Conservation (phyloP, 2,797 vertebrate species). For the Xenentodon cancila region DNA sequence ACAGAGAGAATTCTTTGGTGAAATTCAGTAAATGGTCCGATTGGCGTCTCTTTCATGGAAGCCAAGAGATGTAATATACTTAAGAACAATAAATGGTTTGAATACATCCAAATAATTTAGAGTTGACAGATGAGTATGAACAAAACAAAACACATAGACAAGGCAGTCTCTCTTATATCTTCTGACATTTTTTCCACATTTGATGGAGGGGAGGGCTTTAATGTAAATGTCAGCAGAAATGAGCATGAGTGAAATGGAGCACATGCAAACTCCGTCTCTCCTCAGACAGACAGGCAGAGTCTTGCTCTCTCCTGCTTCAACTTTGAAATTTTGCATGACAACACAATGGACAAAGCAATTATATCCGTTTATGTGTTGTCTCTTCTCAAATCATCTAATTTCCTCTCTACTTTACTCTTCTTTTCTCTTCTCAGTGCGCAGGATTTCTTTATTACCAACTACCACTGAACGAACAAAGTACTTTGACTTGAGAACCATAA, state of each 20-base stretch:
- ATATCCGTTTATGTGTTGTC: constrained; percentile 7
- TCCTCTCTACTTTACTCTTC: constrained; percentile 4
- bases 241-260: constrained; percentile 32
- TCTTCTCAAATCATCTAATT: background rate
- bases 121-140: background rate
- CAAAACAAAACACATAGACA: background rate
- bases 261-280: constrained; percentile 16
- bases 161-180: background rate
- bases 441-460: background rate
- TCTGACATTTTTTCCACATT: constrained; percentile 3
- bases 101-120: background rate
- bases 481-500: background rate
- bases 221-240: constrained; percentile 46
- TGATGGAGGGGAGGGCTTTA: constrained; percentile 21
- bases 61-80: background rate
- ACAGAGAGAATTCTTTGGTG: background rate
- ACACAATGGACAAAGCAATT: constrained; percentile 8
- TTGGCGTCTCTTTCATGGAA: background rate
- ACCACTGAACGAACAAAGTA: background rate
- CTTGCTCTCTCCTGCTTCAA: constrained; percentile 12
- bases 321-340: constrained; percentile 10
- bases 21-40: background rate
- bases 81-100: background rate
- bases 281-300: constrained; percentile 20
- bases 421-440: constrained; percentile 3